phyloP scores from a whole-genome alignment of 2,888 invertebrate species.

The Agrypnus murinus region DNA sequence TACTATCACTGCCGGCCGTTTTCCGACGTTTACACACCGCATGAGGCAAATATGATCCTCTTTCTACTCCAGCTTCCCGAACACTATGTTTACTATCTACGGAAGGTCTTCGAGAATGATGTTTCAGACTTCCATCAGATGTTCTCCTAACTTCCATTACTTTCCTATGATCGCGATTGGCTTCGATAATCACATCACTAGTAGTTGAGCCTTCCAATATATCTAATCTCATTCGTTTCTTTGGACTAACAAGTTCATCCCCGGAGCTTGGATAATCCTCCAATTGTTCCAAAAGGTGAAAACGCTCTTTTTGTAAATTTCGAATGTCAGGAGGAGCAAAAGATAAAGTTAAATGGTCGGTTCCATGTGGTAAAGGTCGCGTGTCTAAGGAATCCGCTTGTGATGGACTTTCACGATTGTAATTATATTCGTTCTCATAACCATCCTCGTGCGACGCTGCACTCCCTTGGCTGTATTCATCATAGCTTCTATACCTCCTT shows the following conservation, averaged over 20 bases:
- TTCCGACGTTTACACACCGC: conserved; percentile 75
- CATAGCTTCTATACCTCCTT: conserved; percentile 78
- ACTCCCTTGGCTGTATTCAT: conserved; percentile 84
- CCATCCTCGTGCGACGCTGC: conserved; percentile 80
- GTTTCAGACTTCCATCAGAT: conserved; percentile 71
- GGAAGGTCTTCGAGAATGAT: conserved; percentile 72
- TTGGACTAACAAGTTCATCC: conserved; percentile 79
- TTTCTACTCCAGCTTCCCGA: conserved; percentile 58
- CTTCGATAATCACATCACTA: conserved; percentile 69
- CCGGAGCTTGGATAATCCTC: conserved; percentile 83
- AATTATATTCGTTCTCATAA: conserved; percentile 69
- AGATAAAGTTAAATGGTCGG: conserved; percentile 58
- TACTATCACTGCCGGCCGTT: conserved; percentile 69
- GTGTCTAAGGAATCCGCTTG: conserved; percentile 68
- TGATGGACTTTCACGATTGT: conserved; percentile 70
- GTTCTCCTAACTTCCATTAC: conserved; percentile 74
- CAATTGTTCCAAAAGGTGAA: conserved; percentile 80
- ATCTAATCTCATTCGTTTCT: conserved; percentile 79
- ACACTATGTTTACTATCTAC: conserved; percentile 70
- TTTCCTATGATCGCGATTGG: conserved; percentile 69
- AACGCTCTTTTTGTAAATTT: conserved; percentile 81
- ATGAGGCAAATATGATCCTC: conserved; percentile 67
- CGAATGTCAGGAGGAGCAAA: conserved; percentile 76
- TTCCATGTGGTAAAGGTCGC: conserved; percentile 71
- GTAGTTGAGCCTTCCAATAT: conserved; percentile 66